Conservation (phyloP, 2,888 invertebrate species). For the Philaethria dido region DNA sequence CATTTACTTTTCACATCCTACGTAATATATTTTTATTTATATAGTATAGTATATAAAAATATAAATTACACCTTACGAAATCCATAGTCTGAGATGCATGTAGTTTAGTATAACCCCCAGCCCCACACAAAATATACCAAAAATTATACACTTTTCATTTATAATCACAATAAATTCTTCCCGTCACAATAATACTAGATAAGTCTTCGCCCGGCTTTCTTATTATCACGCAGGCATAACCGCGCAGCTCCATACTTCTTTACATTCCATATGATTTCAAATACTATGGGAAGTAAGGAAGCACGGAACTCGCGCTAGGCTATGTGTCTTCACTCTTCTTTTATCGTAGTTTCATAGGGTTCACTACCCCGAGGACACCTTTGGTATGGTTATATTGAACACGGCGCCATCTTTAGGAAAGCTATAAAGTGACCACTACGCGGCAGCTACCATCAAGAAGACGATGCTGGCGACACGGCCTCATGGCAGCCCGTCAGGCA, state of each 20-base stretch:
- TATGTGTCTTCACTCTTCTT: conserved; percentile 61
- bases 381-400: conserved; percentile 33
- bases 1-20: background rate
- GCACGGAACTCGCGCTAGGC: conserved; percentile 93
- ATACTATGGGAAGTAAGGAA: conserved; percentile 98
- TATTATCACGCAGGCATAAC: conserved; percentile 66
- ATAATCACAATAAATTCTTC: conserved; percentile 38
- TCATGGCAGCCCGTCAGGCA: conserved; percentile 76
- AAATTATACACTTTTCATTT: conserved; percentile 36
- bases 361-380: conserved; percentile 41
- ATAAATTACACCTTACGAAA: conserved; percentile 36
- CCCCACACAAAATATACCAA: conserved; percentile 30
- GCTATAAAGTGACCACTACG: conserved; percentile 50
- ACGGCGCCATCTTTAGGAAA: conserved; percentile 61
- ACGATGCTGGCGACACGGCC: conserved; percentile 75
- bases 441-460: conserved; percentile 47
- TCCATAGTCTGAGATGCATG: conserved; percentile 26
- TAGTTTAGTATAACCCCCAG: conserved; percentile 5
- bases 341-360: conserved; percentile 45
- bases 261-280: conserved; percentile 96
- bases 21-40: too few species aligned
- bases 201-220: conserved; percentile 39
- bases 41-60: background rate
- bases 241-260: conserved; percentile 96
- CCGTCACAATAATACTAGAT: conserved; percentile 27